phyloP scores from a whole-genome alignment of 2,888 invertebrate genomes.

The Drosophila formosana region DNA sequence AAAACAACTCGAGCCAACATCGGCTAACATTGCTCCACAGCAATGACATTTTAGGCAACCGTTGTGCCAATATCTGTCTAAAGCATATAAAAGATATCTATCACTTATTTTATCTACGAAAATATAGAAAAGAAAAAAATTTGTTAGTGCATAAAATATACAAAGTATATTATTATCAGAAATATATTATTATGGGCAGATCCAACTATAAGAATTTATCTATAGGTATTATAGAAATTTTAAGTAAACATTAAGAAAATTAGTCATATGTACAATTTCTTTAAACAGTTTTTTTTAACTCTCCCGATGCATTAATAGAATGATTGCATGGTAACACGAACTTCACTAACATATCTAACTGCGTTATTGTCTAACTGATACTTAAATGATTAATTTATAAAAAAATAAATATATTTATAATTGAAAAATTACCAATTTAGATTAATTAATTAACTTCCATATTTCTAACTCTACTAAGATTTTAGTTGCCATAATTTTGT shows the following conservation, averaged over 20 bases:
- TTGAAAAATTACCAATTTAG: too few relatives aligned
- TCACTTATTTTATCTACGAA: constrained; percentile 91
- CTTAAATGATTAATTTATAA: too few relatives aligned
- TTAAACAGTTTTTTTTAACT: not conserved
- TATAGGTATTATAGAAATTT: not conserved
- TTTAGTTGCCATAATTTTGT: too few relatives aligned
- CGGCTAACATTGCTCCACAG: constrained; percentile 95
- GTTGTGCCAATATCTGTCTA: constrained; percentile 98
- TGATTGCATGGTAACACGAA: too few relatives aligned
- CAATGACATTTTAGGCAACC: constrained; percentile 97
- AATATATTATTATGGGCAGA: not conserved
- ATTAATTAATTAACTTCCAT: too few relatives aligned
- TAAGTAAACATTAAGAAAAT: not conserved
- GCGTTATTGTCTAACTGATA: too few relatives aligned
- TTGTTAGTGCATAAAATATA: constrained; percentile 27
- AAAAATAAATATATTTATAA: too few relatives aligned
- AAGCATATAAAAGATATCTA: constrained; percentile 95
- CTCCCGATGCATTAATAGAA: too few relatives aligned
- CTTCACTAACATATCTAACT: too few relatives aligned
- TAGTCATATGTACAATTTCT: not conserved
- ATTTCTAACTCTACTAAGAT: too few relatives aligned
- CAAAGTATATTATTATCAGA: constrained; percentile 2
- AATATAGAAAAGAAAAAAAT: constrained; percentile 34
- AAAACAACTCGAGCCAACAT: constrained; percentile 96
- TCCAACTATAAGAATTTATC: not conserved